Percentiles rank a stretch among this genome's conserved stretches.
phyloP scores from a whole-genome alignment of 30 jellyfish, hydroid and myxozoan species.

The Hydractinia symbiolongicarpus region DNA sequence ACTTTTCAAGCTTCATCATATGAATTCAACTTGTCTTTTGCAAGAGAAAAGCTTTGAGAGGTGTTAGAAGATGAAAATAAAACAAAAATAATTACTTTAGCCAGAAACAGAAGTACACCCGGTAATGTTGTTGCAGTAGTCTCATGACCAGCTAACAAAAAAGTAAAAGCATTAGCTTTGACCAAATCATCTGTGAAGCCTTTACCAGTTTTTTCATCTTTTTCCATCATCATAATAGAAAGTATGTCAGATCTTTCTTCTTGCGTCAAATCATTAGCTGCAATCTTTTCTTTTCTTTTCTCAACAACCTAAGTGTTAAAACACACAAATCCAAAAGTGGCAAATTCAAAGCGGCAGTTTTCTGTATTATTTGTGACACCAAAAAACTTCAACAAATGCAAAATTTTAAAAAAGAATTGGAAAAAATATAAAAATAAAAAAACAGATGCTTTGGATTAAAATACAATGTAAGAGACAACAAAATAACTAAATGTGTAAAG shows the following conservation, averaged over 20 bases:
- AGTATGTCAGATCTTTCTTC: constrained; percentile 1
- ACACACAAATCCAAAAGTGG: no score
- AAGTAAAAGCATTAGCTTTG: background rate
- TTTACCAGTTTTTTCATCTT: constrained; percentile 25
- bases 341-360: no score
- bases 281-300: constrained; percentile 2
- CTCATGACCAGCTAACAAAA: constrained; percentile 17
- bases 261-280: constrained; percentile 4
- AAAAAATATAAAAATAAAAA: no score
- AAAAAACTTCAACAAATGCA: no score
- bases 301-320: background rate
- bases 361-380: no score
- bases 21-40: no score
- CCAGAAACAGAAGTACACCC: constrained; percentile 3
- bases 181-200: constrained; percentile 1
- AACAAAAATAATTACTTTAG: background rate
- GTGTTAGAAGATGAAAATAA: background rate
- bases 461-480: no score
- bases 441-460: no score
- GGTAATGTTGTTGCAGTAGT: constrained; percentile 20
- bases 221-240: constrained; percentile 18
- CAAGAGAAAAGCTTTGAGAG: no score
- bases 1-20: no score
- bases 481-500: no score
- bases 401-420: no score